Percentiles rank a stretch among this genome's conserved stretches.
These are phyloP conservation scores for Pelobates fuscus DNA, from an alignment of 2,113 vertebrate genomes.

Conservation along the genomic window DNA sequence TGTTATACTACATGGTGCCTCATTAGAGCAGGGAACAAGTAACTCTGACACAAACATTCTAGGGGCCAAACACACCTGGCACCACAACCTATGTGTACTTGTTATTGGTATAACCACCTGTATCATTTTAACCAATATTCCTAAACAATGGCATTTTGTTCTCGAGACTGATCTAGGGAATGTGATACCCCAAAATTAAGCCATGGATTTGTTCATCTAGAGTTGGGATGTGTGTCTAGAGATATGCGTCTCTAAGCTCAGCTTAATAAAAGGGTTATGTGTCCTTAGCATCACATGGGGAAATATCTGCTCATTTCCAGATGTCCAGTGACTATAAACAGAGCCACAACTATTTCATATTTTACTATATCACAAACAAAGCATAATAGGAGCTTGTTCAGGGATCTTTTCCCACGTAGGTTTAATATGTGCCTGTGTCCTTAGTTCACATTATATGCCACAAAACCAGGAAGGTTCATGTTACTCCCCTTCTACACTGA, in stretches of 20 bases:
- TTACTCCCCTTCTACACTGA: no score
- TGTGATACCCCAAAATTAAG: neutral
- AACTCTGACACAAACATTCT: neutral
- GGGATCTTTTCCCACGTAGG: neutral
- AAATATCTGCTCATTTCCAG: slow-evolving; percentile 32
- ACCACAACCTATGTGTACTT: neutral
- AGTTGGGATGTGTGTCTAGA: neutral
- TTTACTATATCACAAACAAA: slow-evolving; percentile 26
- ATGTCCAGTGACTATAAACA: slow-evolving; percentile 13
- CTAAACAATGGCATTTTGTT: neutral
- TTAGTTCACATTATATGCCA: neutral
- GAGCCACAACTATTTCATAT: slow-evolving; percentile 18
- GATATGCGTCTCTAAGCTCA: neutral
- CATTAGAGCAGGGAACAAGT: neutral
- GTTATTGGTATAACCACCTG: neutral
- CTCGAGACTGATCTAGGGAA: neutral
- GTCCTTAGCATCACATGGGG: neutral
- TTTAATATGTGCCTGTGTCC: slow-evolving; percentile 19
- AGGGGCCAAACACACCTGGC: neutral
- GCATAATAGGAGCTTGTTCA: neutral
- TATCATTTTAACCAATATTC: neutral
- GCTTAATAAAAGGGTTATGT: slow-evolving; percentile 9
- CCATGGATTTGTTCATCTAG: neutral
- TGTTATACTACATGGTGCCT: neutral
- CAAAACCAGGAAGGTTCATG: slow-evolving; percentile 12